Base-by-base conservation (phyloP, 1,140 invertebrate species). In the Mya arenaria region DNA sequence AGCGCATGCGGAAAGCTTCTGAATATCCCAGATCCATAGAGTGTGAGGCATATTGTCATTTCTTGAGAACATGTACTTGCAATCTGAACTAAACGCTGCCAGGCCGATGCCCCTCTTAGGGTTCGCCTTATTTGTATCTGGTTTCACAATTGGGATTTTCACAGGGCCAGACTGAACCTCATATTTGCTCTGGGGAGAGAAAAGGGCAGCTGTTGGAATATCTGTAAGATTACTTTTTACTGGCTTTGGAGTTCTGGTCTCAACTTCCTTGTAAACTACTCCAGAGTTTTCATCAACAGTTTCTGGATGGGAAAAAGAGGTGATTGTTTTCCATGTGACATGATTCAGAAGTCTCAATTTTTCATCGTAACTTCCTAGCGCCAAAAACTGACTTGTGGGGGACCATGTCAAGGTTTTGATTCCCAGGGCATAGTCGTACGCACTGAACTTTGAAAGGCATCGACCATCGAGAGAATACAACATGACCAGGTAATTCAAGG, bases 351-450 rank as follows among this genome's bases (percentile, higher is more conserved):
- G 68, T 19, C 93, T 87, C 25, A 93, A 84, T 89, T 93, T 93
- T 84, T 93, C 89, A 88, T 94, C 94, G 85, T 89, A 94, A 69
- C 92, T 92, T 2, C 93, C 93, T 13, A 94, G 86, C 58, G 92
- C 93, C 30, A 94, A 83, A 72, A 94, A 92, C 87, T 94, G 93
- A 68, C 92, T 89, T 15, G 91, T 92, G 19, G 93, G 93, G 1
- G 93, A 93, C 94, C 93, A 94, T 17, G 88, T 55, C 13, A 93
- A 85, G 63, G 74, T 85, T 84, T 93, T 93, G 25, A 94, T 85
- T 13, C 94, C 93, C n/a, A 94, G 89, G 25, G 92, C 90, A 82
- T 87, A 89, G 5, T 93, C 90, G 85, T 93, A 93, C 17, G 93
- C 91, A 62, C 86, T 89, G 83, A 90, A 94, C 19, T 84, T 89